Evolutionary conservation across 1,140 invertebrate genomes (phyloP).

Genomic region (Delia radicum): DNA sequence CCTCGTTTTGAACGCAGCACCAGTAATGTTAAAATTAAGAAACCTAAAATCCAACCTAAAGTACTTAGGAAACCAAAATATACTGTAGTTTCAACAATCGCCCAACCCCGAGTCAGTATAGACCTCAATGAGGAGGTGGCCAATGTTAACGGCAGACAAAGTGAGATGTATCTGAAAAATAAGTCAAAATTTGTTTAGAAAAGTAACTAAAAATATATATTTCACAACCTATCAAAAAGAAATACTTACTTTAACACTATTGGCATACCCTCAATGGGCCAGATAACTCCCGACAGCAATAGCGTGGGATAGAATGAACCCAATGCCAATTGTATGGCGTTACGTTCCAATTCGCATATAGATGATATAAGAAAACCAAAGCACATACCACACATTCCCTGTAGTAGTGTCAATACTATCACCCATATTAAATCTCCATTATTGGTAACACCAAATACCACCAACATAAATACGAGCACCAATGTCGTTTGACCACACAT

Average conservation of each 20-base stretch:
- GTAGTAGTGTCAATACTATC: constrained; percentile 78
- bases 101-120: constrained; percentile 88
- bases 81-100: constrained; percentile 75
- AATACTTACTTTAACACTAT: constrained; percentile 63
- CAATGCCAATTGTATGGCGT: constrained; percentile 90
- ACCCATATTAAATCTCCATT: constrained; percentile 83
- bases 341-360: constrained; percentile 87
- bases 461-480: constrained; percentile 86
- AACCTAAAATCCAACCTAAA: constrained; percentile 84
- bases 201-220: neutral
- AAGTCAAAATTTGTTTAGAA: constrained; percentile 6
- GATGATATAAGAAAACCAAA: constrained; percentile 93
- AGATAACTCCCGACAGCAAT: constrained; percentile 86
- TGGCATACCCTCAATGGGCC: constrained; percentile 89
- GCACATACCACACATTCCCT: constrained; percentile 92
- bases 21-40: constrained; percentile 78
- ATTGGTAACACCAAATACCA: constrained; percentile 84
- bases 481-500: constrained; percentile 89
- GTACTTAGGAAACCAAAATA: constrained; percentile 88
- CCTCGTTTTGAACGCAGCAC: constrained; percentile 76
- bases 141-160: constrained; percentile 84
- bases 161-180: constrained; percentile 67
- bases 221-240: neutral
- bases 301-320: constrained; percentile 94
- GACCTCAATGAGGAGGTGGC: constrained; percentile 86